A percentile compares a stretch with the other conserved stretches of the same genome.
These are phyloP conservation scores for Phymorhynchus buccinoides DNA, from an alignment of 1,140 invertebrate species.

Conservation along the genomic window DNA sequence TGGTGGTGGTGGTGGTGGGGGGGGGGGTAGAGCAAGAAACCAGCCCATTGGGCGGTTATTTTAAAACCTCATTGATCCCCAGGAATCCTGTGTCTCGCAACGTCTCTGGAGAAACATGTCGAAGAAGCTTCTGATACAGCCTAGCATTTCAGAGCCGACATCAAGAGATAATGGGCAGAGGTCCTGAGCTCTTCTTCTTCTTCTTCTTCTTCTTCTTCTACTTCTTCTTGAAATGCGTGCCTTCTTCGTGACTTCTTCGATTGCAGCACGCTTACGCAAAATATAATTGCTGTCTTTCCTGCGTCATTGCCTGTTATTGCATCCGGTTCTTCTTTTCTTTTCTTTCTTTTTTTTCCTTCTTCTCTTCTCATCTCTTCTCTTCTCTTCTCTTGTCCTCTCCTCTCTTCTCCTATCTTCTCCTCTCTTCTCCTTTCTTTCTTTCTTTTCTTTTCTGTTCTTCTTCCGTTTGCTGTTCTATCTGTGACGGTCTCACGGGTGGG, in stretches of 20 bases:
- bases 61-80: background rate
- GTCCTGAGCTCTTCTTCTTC: no score
- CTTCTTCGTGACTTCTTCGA: background rate
- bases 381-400: background rate
- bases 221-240: no score
- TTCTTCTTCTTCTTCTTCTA: no score
- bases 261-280: constrained; percentile 1
- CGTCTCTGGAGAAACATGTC: background rate
- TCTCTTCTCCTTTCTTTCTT: no score
- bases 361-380: background rate
- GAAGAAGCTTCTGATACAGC: background rate
- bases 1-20: no score
- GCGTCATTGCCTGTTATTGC: background rate
- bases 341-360: background rate
- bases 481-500: no score
- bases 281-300: no score
- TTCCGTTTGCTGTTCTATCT: no score
- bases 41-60: background rate
- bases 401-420: no score
- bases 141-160: background rate
- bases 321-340: background rate
- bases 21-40: background rate
- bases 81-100: background rate
- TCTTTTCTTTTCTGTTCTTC: no score
- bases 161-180: background rate